Percentiles rank a stretch among this genome's conserved stretches.
Evolutionary conservation across 1,140 invertebrate genomes (phyloP).

Genomic region (Papilio polyxenes): DNA sequence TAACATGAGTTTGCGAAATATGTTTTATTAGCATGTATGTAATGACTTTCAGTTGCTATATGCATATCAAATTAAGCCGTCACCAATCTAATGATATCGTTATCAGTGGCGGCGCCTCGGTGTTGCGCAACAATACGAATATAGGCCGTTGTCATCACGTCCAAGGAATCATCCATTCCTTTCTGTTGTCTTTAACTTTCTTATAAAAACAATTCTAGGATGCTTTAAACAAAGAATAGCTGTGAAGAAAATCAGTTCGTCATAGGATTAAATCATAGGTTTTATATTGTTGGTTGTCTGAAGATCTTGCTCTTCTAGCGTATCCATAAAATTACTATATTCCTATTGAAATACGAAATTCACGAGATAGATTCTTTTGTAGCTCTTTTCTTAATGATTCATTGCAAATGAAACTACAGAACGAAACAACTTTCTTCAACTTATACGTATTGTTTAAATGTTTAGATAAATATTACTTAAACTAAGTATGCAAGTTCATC

Average conservation of each 20-base stretch:
- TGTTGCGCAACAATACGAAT: conserved; percentile 11
- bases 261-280: too few relatives aligned
- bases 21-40: not conserved
- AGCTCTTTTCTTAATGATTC: not conserved
- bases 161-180: not conserved
- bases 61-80: conserved; percentile 18
- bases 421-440: not conserved
- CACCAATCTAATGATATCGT: conserved; percentile 6
- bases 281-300: too few relatives aligned
- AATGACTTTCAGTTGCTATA: conserved; percentile 17
- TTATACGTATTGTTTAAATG: not conserved
- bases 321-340: too few relatives aligned
- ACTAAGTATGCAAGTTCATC: not conserved
- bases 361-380: too few relatives aligned
- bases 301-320: too few relatives aligned
- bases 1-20: not conserved
- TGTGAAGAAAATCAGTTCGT: too few relatives aligned
- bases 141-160: not conserved
- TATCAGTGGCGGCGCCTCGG: conserved; percentile 20
- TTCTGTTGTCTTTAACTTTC: not conserved
- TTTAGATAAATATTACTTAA: conserved; percentile 14
- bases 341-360: too few relatives aligned
- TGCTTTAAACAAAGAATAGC: not conserved
- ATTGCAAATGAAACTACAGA: not conserved
- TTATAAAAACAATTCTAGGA: not conserved